A percentile compares a stretch with the other conserved stretches of the same genome.
These are phyloP conservation scores for Acanthoscelides obtectus DNA, from an alignment of 2,888 invertebrate species.

Conservation along the genomic window DNA sequence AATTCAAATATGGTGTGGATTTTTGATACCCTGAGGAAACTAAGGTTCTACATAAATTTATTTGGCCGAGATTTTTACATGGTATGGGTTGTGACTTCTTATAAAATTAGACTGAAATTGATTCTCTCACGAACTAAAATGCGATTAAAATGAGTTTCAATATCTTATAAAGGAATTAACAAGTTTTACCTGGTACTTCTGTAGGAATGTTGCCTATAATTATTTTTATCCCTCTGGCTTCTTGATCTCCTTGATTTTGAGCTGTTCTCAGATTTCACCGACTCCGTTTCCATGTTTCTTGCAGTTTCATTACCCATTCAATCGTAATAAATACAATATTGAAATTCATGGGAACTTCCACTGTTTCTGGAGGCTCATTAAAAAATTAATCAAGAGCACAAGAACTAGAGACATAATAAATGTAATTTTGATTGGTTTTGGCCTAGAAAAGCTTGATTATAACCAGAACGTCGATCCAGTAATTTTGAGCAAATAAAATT, in stretches of 20 bases:
- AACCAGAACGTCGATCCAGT: neutral
- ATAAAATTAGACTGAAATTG: too few species aligned
- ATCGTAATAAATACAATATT: neutral
- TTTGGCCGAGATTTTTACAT: too few species aligned
- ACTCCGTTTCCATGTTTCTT: constrained; percentile 85
- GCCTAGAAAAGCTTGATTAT: neutral
- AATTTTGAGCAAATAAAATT: neutral
- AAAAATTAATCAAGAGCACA: neutral
- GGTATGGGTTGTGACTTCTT: too few species aligned
- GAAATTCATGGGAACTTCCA: neutral
- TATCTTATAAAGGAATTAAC: too few species aligned
- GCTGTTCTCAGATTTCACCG: constrained; percentile 88
- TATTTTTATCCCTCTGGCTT: constrained; percentile 52
- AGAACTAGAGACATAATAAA: neutral
- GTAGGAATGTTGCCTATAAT: constrained; percentile 61
- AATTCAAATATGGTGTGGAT: too few species aligned
- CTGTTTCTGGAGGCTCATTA: neutral
- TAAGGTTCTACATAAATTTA: too few species aligned
- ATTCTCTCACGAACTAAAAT: too few species aligned
- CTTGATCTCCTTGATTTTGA: constrained; percentile 72
- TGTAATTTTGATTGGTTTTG: neutral
- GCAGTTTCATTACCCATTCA: constrained; percentile 50
- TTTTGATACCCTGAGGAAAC: too few species aligned
- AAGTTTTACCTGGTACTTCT: constrained; percentile 63
- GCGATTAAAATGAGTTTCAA: too few species aligned